Evolutionary conservation across 2,797 vertebrate species (phyloP).

Genomic region (Aplochiton taeniatus): DNA sequence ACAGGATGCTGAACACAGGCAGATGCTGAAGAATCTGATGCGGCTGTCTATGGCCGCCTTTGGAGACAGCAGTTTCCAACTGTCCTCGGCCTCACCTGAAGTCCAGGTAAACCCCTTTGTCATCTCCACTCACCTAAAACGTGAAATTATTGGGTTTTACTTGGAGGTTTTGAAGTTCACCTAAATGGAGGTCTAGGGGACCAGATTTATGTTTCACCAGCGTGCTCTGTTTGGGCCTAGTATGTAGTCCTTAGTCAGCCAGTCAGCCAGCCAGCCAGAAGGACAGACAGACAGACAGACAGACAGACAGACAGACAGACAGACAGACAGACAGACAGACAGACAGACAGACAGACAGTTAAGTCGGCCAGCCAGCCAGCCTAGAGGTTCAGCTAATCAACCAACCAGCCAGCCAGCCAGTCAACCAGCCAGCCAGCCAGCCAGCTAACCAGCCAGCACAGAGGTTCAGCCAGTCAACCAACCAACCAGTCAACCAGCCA

Average conservation of each 20-base stretch:
- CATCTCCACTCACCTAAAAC: constrained; percentile 45
- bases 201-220: neutral
- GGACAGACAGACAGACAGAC: too few relatives aligned
- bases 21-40: constrained; percentile 88
- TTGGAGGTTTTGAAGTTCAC: constrained; percentile 53
- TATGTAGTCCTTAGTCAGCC: neutral
- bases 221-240: neutral
- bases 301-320: too few relatives aligned
- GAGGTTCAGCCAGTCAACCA: too few relatives aligned
- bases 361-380: too few relatives aligned
- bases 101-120: constrained; percentile 83
- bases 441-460: too few relatives aligned
- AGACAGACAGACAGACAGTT: too few relatives aligned
- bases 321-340: too few relatives aligned
- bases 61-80: constrained; percentile 83
- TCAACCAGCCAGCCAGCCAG: too few relatives aligned
- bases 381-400: too few relatives aligned
- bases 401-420: too few relatives aligned
- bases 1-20: constrained; percentile 74
- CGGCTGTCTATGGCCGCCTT: constrained; percentile 92
- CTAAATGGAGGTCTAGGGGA: constrained; percentile 53
- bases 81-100: constrained; percentile 85
- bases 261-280: too few relatives aligned
- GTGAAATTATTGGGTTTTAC: constrained; percentile 53
- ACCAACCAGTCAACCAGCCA: too few relatives aligned